Evolutionary conservation across 2,888 invertebrate genomes (phyloP).

Genomic region (Pomacea canaliculata): DNA sequence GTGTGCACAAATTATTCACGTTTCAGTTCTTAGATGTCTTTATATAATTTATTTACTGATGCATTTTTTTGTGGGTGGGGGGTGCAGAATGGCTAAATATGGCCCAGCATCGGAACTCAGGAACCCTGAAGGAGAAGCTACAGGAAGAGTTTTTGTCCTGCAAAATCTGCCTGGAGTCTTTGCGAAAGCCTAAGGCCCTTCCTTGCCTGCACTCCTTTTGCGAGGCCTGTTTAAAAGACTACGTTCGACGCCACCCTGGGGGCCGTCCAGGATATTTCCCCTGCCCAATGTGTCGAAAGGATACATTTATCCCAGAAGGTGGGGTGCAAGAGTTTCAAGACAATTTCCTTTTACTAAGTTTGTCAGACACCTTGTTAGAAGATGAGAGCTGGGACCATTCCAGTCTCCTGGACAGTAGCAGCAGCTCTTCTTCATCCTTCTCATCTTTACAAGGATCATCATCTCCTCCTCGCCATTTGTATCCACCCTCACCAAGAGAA

Average conservation of each 20-base stretch:
- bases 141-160: constrained; percentile 64
- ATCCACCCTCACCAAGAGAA: constrained; percentile 60
- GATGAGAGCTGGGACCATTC: constrained; percentile 38
- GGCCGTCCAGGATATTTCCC: constrained; percentile 58
- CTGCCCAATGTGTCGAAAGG: constrained; percentile 63
- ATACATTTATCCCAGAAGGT: constrained; percentile 52
- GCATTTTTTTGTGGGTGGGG: no score
- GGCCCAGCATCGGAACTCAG: constrained; percentile 49
- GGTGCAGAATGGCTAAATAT: constrained; percentile 65
- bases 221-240: constrained; percentile 56
- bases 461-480: constrained; percentile 51
- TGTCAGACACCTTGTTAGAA: constrained; percentile 60
- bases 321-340: constrained; percentile 59
- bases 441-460: constrained; percentile 11
- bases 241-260: constrained; percentile 59
- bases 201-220: constrained; percentile 62
- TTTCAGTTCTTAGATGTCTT: no score
- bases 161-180: constrained; percentile 62
- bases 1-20: no score
- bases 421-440: constrained; percentile 18
- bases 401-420: constrained; percentile 19
- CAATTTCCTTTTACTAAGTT: constrained; percentile 57
- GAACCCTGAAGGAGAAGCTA: constrained; percentile 55
- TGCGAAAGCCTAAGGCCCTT: constrained; percentile 57
- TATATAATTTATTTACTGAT: no score